These are phyloP conservation scores for Ophthalmolycus amberensis DNA, from an alignment of 2,113 vertebrate species.

Conservation along the genomic window DNA sequence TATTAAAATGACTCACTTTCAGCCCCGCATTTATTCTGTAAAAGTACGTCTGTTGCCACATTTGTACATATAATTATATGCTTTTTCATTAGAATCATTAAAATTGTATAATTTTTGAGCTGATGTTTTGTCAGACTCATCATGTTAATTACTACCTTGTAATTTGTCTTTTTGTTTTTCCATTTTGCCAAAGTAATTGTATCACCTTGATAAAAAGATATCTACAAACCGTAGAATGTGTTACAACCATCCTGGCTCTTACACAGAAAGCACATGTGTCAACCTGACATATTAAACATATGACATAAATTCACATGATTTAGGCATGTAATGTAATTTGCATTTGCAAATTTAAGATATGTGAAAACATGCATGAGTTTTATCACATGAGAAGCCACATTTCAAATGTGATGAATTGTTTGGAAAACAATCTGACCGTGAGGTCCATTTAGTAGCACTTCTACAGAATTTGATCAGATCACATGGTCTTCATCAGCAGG, in stretches of 20 bases:
- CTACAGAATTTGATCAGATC: too few relatives aligned
- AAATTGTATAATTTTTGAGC: neutral
- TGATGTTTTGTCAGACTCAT: neutral
- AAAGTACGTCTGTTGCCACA: neutral
- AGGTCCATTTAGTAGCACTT: too few relatives aligned
- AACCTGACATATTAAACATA: neutral
- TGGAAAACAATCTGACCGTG: neutral
- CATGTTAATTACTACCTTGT: too few relatives aligned
- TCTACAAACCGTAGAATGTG: neutral
- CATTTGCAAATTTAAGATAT: neutral
- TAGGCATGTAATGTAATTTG: neutral
- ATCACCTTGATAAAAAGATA: neutral
- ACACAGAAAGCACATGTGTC: neutral
- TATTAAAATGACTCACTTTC: constrained; percentile 29
- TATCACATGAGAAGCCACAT: neutral
- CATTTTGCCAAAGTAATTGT: neutral
- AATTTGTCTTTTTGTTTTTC: neutral
- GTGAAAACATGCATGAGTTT: neutral
- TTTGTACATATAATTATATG: neutral
- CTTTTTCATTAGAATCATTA: neutral
- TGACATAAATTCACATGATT: neutral
- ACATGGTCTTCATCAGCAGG: neutral
- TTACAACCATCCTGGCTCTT: neutral
- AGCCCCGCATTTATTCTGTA: constrained; percentile 1
- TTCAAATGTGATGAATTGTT: neutral